A percentile compares a stretch with the other conserved stretches of the same genome.
Conservation (phyloP, 2,888 invertebrate genomes). For the Mimachlamys varia region DNA sequence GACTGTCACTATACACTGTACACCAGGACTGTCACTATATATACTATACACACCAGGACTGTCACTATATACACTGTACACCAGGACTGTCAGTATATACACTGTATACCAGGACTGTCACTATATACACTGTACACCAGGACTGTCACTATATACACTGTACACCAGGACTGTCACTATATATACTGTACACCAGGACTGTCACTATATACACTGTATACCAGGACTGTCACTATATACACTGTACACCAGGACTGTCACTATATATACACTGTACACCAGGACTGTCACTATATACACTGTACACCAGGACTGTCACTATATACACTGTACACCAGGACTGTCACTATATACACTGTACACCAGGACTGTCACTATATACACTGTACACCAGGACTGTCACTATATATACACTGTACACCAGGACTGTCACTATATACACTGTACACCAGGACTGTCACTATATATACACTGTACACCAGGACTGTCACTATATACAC, state of each 20-base stretch:
- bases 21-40: neutral
- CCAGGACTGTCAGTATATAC: neutral
- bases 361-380: neutral
- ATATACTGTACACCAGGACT: too few species aligned
- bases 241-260: neutral
- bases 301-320: neutral
- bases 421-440: constrained; percentile 5
- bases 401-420: neutral
- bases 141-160: neutral
- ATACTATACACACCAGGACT: too few species aligned
- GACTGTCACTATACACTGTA: neutral
- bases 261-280: too few species aligned
- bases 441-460: neutral
- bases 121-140: too few species aligned
- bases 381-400: neutral
- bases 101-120: neutral
- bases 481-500: neutral
- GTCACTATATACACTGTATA: neutral
- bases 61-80: neutral
- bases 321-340: too few species aligned
- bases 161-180: neutral
- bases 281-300: neutral
- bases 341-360: neutral
- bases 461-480: too few species aligned
- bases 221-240: neutral